A percentile compares a stretch with the other conserved stretches of the same genome.
Evolutionary conservation across 1,140 invertebrate species (phyloP).

Genomic region (Bombus sibiricus): DNA sequence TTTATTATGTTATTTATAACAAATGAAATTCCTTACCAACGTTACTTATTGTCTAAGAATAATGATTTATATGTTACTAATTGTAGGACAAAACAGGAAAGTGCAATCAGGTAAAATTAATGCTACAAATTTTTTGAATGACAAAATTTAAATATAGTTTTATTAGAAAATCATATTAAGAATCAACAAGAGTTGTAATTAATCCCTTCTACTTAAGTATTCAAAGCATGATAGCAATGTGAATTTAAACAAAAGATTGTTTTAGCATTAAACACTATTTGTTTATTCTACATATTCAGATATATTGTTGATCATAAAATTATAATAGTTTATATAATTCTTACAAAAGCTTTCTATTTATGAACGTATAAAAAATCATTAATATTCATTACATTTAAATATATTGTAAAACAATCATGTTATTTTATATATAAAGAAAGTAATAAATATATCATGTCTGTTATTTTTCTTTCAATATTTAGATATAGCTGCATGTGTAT

Average conservation of each 20-base stretch:
- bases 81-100: constrained; percentile 75
- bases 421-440: not conserved
- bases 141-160: not conserved
- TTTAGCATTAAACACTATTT: not conserved
- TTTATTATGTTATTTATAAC: not conserved
- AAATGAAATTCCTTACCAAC: not conserved
- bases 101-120: constrained; percentile 69
- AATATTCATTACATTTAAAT: constrained; percentile 3
- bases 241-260: not conserved
- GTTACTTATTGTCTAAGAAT: constrained; percentile 18
- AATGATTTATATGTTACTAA: constrained; percentile 55
- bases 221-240: not conserved
- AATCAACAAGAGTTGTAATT: not conserved
- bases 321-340: not conserved
- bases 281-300: not conserved
- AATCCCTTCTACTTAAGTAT: not conserved
- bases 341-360: constrained; percentile 3
- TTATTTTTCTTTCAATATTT: not conserved
- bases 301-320: not conserved
- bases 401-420: not conserved
- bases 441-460: not conserved
- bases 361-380: constrained; percentile 28
- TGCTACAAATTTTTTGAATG: constrained; percentile 32
- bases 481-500: constrained; percentile 46
- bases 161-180: not conserved